phyloP scores from a whole-genome alignment of 92 coral and sea anemone species.

The Zoanthus sansibaricus region DNA sequence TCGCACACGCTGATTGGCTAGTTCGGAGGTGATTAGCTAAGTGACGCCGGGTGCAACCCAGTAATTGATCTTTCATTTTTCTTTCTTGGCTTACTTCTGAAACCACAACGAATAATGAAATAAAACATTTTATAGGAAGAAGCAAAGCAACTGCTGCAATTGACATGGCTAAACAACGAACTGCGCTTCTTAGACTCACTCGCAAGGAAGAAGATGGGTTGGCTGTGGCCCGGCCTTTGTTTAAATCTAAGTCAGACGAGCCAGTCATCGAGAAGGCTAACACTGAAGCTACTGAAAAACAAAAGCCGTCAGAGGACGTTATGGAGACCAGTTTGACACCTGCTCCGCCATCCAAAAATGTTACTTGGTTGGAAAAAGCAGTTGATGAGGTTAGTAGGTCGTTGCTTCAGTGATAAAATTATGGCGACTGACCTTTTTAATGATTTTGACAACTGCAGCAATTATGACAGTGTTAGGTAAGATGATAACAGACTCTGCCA shows the following conservation, averaged over 20 bases:
- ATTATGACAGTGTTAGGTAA: too few relatives aligned
- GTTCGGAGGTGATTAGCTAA: too few relatives aligned
- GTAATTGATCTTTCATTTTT: not conserved
- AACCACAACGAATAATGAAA: not conserved
- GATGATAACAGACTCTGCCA: too few relatives aligned
- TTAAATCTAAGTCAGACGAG: conserved; percentile 60
- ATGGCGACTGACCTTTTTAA: too few relatives aligned
- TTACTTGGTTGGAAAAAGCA: conserved; percentile 95
- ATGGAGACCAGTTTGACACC: conserved; percentile 84
- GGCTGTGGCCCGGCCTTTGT: conserved; percentile 73
- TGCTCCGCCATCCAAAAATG: conserved; percentile 67
- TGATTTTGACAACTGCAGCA: too few relatives aligned
- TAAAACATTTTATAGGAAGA: conserved; percentile 59
- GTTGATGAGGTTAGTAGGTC: conserved; percentile 77
- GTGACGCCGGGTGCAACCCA: too few relatives aligned
- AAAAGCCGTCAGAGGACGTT: conserved; percentile 61
- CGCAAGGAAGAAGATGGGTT: conserved; percentile 83
- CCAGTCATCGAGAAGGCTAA: conserved; percentile 85
- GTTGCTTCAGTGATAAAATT: too few relatives aligned
- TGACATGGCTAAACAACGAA: conserved; percentile 82
- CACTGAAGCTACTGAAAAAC: conserved; percentile 85
- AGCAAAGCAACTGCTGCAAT: conserved; percentile 86
- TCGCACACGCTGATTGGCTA: too few relatives aligned
- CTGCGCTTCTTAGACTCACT: conserved; percentile 67
- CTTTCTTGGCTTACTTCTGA: not conserved